These are phyloP conservation scores for Ochotona curzoniae DNA, from an alignment of 2,113 vertebrate species.

Conservation along the genomic window DNA sequence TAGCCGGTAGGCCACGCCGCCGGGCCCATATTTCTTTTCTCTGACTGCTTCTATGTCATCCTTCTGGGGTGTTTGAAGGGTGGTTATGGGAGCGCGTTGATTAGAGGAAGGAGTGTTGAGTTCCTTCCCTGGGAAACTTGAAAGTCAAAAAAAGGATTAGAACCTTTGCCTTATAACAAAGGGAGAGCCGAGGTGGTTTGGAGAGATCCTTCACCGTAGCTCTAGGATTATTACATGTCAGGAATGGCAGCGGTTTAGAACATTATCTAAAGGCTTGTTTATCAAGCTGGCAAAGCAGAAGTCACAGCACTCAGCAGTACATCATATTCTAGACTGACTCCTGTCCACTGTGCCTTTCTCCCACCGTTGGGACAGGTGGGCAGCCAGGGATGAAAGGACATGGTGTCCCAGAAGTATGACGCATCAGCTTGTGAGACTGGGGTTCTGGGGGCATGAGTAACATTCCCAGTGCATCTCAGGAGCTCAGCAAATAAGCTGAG, in stretches of 20 bases:
- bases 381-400: not conserved
- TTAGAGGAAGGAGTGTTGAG: not conserved
- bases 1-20: too few relatives aligned
- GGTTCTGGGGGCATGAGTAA: not conserved
- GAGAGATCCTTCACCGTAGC: not conserved
- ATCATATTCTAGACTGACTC: too few relatives aligned
- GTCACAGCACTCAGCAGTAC: not conserved
- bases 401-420: not conserved
- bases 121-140: not conserved
- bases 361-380: too few relatives aligned
- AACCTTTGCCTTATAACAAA: not conserved
- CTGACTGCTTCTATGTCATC: not conserved
- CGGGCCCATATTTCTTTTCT: not conserved
- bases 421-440: not conserved
- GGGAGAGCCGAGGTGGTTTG: not conserved
- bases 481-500: rapidly evolving
- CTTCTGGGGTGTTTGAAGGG: not conserved
- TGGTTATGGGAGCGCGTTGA: not conserved
- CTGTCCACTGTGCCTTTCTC: not conserved
- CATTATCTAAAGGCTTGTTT: not conserved
- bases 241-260: not conserved
- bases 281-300: not conserved
- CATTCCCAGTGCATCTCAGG: not conserved
- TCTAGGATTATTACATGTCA: not conserved
- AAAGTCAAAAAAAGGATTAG: not conserved